Conservation (phyloP, 2,888 invertebrate genomes). For the Lutraria lutraria region DNA sequence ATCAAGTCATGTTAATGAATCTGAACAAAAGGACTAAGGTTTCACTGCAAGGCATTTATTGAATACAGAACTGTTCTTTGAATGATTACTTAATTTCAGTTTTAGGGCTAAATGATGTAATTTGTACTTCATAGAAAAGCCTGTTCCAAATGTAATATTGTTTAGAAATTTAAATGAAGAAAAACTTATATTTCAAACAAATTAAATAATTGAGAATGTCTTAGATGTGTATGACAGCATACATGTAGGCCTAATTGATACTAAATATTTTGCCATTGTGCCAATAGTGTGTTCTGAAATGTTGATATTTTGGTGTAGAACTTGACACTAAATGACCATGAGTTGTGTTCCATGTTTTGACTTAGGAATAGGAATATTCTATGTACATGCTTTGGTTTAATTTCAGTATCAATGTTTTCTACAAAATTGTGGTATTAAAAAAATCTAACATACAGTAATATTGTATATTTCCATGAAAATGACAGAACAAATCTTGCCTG, state of each 20-base stretch:
- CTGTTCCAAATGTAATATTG: too few relatives aligned
- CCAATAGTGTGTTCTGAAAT: conserved; percentile 12
- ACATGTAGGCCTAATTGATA: neutral
- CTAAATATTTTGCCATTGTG: neutral
- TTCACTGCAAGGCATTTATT: neutral
- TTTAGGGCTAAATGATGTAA: too few relatives aligned
- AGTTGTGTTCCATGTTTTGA: neutral
- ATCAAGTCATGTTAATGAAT: too few relatives aligned
- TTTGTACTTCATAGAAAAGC: too few relatives aligned
- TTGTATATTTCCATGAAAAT: neutral
- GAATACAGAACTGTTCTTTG: neutral
- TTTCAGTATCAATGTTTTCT: neutral
- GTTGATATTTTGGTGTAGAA: neutral
- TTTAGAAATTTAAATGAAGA: too few relatives aligned
- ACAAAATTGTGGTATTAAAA: neutral
- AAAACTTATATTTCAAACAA: too few relatives aligned
- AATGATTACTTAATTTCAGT: too few relatives aligned
- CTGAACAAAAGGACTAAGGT: neutral
- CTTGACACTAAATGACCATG: neutral
- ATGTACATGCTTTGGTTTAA: neutral
- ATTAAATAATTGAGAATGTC: too few relatives aligned
- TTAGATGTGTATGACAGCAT: too few relatives aligned
- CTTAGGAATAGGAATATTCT: neutral
- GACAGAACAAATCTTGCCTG: neutral
- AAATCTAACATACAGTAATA: neutral